Base-by-base conservation (phyloP, 2,113 vertebrate genomes). In the Grallaria varia region DNA sequence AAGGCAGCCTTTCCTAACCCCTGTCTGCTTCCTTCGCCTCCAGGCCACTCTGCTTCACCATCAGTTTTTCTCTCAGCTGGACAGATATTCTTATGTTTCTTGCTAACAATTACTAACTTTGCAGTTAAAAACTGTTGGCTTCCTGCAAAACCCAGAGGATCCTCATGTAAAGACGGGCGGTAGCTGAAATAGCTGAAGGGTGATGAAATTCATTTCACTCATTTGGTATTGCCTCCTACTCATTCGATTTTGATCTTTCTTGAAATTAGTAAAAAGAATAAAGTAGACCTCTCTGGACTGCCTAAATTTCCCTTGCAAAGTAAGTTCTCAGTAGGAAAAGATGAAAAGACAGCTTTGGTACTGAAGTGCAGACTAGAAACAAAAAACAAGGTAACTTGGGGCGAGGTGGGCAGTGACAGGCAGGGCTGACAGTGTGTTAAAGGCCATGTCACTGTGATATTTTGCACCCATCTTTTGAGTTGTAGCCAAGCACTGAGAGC, bases 381-480 rank as follows among this genome's bases (percentile, higher is more conserved):
- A 5, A 39, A 62, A 72, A 14, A 71, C 63, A 52, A 18, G 21
- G 17, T 14, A n/a, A 25, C 10, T 30, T 0, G 1, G 30, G 12
- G 22, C 12, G 8, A 8, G 3, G 2, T 33, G 16, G 22, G 28
- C 24, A 87, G 31, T 21, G 31, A 16, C 47, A 67, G 10, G 4
- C 20, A 68, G 30, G 22, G 28, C 18, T 49, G 44, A 2, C 0
- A 0, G 30, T 78, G 19, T 7, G 2, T 8, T 2, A 4, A 4
- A 27, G 24, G 28, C 18, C 31, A 24, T 12, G 39, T 10, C 4
- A 6, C 8, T 37, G 33, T 69, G 22, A 4, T 55, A 12, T 27
- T 73, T 64, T 69, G 12, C 22, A 68, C 8, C 4, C 15, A 60
- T 3, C 2, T 73, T 68, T 64, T 40, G 3, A 33, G 10, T 14